Conservation (phyloP, 2,888 invertebrate species). For the Hecatera dysodea region DNA sequence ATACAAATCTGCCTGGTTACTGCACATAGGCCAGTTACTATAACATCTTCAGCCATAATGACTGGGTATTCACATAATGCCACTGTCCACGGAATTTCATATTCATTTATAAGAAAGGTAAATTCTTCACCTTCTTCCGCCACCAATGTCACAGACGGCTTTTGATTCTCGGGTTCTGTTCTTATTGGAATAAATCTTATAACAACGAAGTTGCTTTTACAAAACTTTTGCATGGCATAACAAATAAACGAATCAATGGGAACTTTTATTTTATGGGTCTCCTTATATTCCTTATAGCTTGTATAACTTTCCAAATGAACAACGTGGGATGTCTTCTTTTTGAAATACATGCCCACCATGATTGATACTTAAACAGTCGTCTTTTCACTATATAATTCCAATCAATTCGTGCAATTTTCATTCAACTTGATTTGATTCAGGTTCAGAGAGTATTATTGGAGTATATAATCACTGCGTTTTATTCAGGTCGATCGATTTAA, state of each 20-base stretch:
- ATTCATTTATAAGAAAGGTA: slow-evolving; percentile 71
- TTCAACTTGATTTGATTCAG: not conserved
- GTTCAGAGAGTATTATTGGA: not conserved
- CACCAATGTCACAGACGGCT: slow-evolving; percentile 71
- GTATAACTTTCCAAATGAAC: slow-evolving; percentile 79
- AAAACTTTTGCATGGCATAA: slow-evolving; percentile 91
- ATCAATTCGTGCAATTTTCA: not conserved
- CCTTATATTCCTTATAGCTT: slow-evolving; percentile 65
- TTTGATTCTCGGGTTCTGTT: slow-evolving; percentile 65
- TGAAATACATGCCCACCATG: slow-evolving; percentile 50
- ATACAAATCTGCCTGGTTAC: slow-evolving; percentile 89
- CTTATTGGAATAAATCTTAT: slow-evolving; percentile 83
- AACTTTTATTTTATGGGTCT: slow-evolving; percentile 69
- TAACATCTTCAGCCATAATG: slow-evolving; percentile 90
- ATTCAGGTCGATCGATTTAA: too few species aligned
- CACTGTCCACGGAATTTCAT: slow-evolving; percentile 87
- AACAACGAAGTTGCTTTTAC: slow-evolving; percentile 83
- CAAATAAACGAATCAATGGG: slow-evolving; percentile 92
- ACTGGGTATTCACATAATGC: slow-evolving; percentile 92
- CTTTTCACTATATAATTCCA: not conserved
- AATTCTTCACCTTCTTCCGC: slow-evolving; percentile 69
- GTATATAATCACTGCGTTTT: too few species aligned
- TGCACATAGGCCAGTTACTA: slow-evolving; percentile 95
- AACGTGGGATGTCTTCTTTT: slow-evolving; percentile 71
- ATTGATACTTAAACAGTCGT: not conserved